A percentile compares a stretch with the other conserved stretches of the same genome.
Conservation (phyloP, 2,113 vertebrate genomes). For the Dolichotis patagonum region DNA sequence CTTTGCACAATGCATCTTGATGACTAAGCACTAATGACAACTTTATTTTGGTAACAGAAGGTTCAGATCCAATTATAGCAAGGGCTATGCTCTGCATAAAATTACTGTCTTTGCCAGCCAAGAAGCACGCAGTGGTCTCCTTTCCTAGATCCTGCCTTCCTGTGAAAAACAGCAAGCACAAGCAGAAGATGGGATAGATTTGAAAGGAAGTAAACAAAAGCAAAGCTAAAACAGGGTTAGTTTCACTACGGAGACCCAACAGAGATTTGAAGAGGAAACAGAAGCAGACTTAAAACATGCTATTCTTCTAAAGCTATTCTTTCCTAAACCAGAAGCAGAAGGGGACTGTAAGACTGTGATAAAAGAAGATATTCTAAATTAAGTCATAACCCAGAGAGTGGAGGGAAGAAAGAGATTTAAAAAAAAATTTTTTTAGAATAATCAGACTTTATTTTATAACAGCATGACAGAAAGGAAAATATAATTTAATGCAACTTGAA, state of each 20-base stretch:
- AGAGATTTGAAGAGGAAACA: background rate
- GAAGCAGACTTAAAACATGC: background rate
- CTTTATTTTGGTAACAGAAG: background rate
- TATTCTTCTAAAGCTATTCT: background rate
- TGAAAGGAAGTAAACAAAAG: conserved; percentile 48
- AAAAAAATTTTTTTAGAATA: conserved; percentile 87
- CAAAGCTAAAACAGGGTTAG: background rate
- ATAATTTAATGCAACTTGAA: conserved; percentile 89
- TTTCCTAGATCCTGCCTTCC: conserved; percentile 20
- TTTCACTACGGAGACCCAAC: conserved; percentile 7
- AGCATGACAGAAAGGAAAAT: conserved; percentile 93
- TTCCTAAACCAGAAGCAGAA: background rate
- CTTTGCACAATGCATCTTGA: background rate
- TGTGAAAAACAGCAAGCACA: background rate
- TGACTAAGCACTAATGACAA: background rate
- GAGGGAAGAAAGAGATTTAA: background rate
- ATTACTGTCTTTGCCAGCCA: conserved; percentile 55
- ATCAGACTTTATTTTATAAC: conserved; percentile 96
- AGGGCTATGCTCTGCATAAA: background rate
- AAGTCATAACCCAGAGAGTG: background rate
- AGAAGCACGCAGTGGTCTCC: background rate
- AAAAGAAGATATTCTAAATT: background rate
- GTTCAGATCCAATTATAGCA: background rate
- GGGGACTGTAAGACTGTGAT: background rate
- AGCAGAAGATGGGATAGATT: conserved; percentile 43